phyloP scores from a whole-genome alignment of 2,797 vertebrate species.

The Poliocrania exsul region DNA sequence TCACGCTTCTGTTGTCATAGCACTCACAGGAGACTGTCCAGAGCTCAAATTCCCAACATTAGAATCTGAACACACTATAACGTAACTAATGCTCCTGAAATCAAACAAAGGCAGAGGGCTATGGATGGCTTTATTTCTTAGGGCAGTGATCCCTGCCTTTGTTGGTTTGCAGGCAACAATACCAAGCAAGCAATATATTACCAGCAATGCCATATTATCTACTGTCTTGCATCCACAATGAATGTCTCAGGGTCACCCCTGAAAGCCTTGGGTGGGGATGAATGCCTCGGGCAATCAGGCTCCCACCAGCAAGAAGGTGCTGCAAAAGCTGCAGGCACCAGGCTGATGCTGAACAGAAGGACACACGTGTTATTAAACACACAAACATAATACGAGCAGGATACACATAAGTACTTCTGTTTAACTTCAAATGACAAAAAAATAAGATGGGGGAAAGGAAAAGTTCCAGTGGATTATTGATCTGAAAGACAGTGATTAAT shows the following conservation, averaged over 20 bases:
- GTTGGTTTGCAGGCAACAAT: constrained; percentile 47
- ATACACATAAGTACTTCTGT: neutral
- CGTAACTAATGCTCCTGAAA: constrained; percentile 41
- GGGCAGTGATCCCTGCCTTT: constrained; percentile 63
- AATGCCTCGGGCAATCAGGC: constrained; percentile 11
- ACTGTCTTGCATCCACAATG: constrained; percentile 41
- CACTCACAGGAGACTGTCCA: constrained; percentile 40
- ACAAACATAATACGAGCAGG: neutral
- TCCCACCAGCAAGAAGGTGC: constrained; percentile 30
- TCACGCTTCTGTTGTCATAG: constrained; percentile 51
- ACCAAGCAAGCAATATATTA: constrained; percentile 47
- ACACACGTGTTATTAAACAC: neutral
- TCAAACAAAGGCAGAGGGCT: constrained; percentile 63
- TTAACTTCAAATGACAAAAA: constrained; percentile 44
- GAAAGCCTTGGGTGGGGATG: constrained; percentile 48
- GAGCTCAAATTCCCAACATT: constrained; percentile 38
- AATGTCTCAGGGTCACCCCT: constrained; percentile 30
- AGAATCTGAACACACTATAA: constrained; percentile 51
- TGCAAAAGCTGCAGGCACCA: constrained; percentile 3
- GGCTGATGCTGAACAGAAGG: neutral
- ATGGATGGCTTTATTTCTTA: constrained; percentile 48
- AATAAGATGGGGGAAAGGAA: constrained; percentile 7
- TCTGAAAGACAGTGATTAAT: constrained; percentile 71
- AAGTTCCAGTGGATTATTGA: constrained; percentile 69
- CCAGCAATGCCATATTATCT: constrained; percentile 33